Evolutionary conservation across 2,113 vertebrate genomes (phyloP).

Genomic region (Gnathonemus longibarbis): DNA sequence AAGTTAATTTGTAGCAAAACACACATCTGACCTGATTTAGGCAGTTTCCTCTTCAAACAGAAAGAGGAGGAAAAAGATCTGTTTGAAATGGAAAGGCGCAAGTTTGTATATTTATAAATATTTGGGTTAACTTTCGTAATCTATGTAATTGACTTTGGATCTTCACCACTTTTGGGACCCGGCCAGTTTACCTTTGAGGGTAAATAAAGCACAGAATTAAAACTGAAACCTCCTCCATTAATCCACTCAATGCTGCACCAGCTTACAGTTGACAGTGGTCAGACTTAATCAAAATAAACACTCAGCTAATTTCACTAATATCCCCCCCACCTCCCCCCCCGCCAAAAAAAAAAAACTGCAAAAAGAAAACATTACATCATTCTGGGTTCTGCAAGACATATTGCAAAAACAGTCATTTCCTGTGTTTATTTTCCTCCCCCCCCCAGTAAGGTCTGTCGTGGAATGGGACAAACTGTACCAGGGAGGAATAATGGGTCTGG

Average conservation of each 20-base stretch:
- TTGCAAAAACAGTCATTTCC: conserved; percentile 62
- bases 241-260: conserved; percentile 11
- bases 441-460: conserved; percentile 36
- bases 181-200: background rate
- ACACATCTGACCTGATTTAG: background rate
- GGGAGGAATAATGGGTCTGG: conserved; percentile 26
- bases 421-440: conserved; percentile 55
- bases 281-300: conserved; percentile 48
- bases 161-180: background rate
- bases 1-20: background rate
- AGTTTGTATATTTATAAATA: conserved; percentile 11
- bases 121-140: background rate
- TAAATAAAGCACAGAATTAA: background rate
- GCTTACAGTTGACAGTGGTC: conserved; percentile 45
- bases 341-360: conserved; percentile 24
- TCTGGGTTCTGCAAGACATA: conserved; percentile 42
- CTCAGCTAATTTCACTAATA: conserved; percentile 30
- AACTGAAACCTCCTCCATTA: conserved; percentile 23
- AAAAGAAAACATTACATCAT: conserved; percentile 43
- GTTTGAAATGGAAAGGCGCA: background rate
- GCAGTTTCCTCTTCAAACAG: background rate
- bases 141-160: background rate
- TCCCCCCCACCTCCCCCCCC: conserved; percentile 8
- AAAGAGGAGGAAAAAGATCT: background rate
- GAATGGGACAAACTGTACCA: conserved; percentile 31